Evolutionary conservation across 2,797 vertebrate genomes (phyloP).

Genomic region (Pseudochirops corinnae): DNA sequence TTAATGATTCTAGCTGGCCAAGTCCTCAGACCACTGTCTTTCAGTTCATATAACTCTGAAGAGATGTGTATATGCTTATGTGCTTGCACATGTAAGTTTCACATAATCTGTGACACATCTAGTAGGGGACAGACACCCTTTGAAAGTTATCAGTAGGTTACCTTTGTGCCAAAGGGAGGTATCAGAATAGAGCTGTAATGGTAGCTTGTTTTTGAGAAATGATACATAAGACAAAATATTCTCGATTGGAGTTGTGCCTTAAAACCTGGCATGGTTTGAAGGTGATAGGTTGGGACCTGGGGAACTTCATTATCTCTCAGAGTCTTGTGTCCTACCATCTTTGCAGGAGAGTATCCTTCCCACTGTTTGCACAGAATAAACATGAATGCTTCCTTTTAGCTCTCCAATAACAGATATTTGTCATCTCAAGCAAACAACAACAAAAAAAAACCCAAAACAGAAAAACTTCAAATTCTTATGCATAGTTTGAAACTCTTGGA

Average conservation of each 20-base stretch:
- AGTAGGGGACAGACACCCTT: not conserved
- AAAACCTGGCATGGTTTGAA: not conserved
- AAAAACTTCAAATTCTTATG: slow-evolving; percentile 24
- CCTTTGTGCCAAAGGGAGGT: not conserved
- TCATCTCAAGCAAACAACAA: not conserved
- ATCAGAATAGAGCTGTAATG: not conserved
- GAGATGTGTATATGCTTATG: not conserved
- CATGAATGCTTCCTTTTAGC: not conserved
- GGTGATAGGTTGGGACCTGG: not conserved
- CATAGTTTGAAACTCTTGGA: not conserved
- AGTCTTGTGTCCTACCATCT: not conserved
- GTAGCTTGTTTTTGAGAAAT: not conserved
- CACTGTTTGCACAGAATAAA: not conserved
- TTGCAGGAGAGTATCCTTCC: not conserved
- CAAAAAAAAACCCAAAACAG: not conserved
- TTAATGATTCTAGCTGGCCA: not conserved
- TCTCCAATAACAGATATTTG: not conserved
- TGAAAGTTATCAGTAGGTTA: not conserved
- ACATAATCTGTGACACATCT: not conserved
- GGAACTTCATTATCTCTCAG: not conserved
- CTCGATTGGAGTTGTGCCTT: not conserved
- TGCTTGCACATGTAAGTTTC: not conserved
- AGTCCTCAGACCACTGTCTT: not conserved
- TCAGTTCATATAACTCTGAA: not conserved
- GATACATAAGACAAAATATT: not conserved